Percentiles rank a stretch among this genome's conserved stretches.
Evolutionary conservation across 2,888 invertebrate species (phyloP).

Genomic region (Nematopogon swammerdamellus): DNA sequence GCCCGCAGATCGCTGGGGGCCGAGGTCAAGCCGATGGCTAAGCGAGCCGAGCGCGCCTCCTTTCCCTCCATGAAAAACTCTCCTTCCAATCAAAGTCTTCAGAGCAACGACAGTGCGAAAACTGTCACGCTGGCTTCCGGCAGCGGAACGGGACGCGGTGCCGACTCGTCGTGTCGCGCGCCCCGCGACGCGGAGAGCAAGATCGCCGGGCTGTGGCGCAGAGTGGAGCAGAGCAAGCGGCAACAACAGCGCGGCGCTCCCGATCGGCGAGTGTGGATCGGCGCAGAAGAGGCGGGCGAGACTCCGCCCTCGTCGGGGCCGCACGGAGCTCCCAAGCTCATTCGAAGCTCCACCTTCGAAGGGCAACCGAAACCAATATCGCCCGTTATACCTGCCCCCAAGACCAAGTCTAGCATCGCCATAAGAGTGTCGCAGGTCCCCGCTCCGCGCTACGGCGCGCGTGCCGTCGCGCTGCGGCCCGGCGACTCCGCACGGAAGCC

Average conservation of each 20-base stretch:
- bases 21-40: constrained; percentile 19
- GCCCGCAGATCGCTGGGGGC: constrained; percentile 21
- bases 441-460: constrained; percentile 32
- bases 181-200: constrained; percentile 71
- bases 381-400: constrained; percentile 31
- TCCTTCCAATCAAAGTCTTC: constrained; percentile 54
- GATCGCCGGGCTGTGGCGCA: constrained; percentile 78
- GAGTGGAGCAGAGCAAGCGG: constrained; percentile 66
- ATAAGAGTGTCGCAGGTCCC: constrained; percentile 39
- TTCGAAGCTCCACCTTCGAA: constrained; percentile 65
- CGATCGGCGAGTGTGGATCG: constrained; percentile 61
- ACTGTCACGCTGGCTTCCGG: constrained; percentile 35
- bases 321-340: constrained; percentile 39
- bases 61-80: constrained; percentile 44
- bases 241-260: constrained; percentile 44
- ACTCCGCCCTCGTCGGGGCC: constrained; percentile 21
- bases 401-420: constrained; percentile 47
- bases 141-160: constrained; percentile 31
- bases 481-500: constrained; percentile 20
- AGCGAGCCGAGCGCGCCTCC: constrained; percentile 16
- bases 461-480: constrained; percentile 17
- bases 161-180: constrained; percentile 53
- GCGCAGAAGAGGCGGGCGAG: constrained; percentile 17
- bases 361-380: constrained; percentile 38
- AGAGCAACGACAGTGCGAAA: constrained; percentile 48